Conservation (phyloP, 2,888 invertebrate species). For the Leptopilina drosophilae region DNA sequence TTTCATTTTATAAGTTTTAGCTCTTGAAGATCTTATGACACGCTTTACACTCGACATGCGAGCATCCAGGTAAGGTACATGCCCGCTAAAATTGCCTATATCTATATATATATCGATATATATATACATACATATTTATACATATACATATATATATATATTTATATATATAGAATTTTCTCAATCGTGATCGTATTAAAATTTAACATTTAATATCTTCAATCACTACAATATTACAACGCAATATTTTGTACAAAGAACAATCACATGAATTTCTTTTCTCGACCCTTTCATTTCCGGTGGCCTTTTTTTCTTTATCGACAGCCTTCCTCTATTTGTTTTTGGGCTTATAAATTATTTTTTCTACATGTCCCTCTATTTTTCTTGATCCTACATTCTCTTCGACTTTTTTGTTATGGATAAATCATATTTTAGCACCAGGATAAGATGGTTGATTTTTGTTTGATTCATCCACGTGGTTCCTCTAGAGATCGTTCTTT, state of each 20-base stretch:
- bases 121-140: constrained; percentile 67
- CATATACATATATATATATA: constrained; percentile 68
- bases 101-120: constrained; percentile 61
- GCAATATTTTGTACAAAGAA: constrained; percentile 81
- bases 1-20: constrained; percentile 24
- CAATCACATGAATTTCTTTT: constrained; percentile 79
- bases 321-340: constrained; percentile 49
- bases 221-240: constrained; percentile 77
- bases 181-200: constrained; percentile 77
- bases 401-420: constrained; percentile 7
- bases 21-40: constrained; percentile 24
- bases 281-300: constrained; percentile 62
- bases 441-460: constrained; percentile 7
- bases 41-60: constrained; percentile 57
- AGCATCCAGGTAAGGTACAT: constrained; percentile 75
- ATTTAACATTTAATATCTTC: constrained; percentile 77
- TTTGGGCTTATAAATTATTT: constrained; percentile 19
- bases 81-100: constrained; percentile 76
- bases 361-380: constrained; percentile 39
- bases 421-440: neutral
- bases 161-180: constrained; percentile 66
- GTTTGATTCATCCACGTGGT: constrained; percentile 41
- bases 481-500: constrained; percentile 43
- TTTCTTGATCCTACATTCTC: constrained; percentile 30
- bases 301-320: constrained; percentile 47